phyloP scores from a whole-genome alignment of 2,113 vertebrate species.

The Tragelaphus buxtoni region DNA sequence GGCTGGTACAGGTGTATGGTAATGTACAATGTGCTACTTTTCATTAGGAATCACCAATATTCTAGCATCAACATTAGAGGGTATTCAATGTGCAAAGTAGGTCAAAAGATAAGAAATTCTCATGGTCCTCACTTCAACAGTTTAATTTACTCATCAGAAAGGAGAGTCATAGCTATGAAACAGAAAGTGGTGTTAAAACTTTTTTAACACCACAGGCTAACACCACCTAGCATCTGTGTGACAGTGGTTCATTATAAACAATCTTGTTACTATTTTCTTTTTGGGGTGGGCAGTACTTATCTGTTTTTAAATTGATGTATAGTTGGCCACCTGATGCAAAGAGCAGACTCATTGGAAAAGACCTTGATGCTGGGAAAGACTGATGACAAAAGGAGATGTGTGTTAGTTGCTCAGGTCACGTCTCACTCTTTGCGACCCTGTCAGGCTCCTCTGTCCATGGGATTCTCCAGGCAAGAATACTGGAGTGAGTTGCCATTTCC shows the following conservation, averaged over 20 bases:
- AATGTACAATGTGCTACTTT: neutral
- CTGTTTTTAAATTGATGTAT: neutral
- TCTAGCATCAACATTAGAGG: neutral
- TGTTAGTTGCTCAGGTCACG: neutral
- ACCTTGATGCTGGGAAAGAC: neutral
- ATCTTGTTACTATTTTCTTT: neutral
- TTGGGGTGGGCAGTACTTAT: neutral
- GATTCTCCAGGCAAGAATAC: neutral
- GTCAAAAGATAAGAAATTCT: neutral
- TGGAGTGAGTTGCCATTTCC: neutral
- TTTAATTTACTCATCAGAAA: conserved; percentile 15
- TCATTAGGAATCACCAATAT: neutral
- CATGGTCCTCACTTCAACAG: neutral
- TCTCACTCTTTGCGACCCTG: neutral
- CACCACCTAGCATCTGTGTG: neutral
- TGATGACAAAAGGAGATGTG: neutral
- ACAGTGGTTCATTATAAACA: neutral
- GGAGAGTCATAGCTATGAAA: neutral
- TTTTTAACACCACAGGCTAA: neutral
- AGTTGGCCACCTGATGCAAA: neutral
- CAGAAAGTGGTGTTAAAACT: neutral
- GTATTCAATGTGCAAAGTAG: neutral
- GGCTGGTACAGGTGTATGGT: rapidly evolving
- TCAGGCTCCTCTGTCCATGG: neutral
- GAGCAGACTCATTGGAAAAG: neutral